Conservation (phyloP, 2,113 vertebrate genomes). For the Struthio camelus region DNA sequence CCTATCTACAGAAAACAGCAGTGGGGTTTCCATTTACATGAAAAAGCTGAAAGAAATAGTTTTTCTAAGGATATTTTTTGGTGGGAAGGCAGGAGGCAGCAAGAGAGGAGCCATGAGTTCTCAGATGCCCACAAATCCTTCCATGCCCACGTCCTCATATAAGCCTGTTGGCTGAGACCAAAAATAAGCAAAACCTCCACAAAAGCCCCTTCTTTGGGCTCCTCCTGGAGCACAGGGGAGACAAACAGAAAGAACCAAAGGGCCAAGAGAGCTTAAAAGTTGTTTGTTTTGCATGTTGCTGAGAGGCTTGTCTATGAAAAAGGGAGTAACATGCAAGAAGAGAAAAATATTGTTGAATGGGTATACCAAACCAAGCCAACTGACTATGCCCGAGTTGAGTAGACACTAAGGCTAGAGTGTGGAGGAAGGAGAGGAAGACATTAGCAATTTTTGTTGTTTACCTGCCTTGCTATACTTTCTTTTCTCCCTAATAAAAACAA, state of each 20-base stretch:
- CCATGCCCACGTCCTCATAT: background rate
- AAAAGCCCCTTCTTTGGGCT: background rate
- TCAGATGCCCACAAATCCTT: background rate
- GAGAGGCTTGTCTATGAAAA: background rate
- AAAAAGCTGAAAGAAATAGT: background rate
- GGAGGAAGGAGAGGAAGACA: background rate
- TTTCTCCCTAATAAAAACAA: background rate
- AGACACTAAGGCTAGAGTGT: background rate
- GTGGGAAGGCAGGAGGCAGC: background rate
- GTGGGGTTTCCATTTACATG: background rate
- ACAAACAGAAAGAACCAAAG: background rate
- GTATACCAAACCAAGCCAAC: background rate
- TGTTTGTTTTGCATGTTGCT: background rate
- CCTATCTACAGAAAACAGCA: fast-evolving
- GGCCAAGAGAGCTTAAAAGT: background rate
- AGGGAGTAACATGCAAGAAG: background rate
- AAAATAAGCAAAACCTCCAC: background rate
- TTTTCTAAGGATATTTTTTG: background rate
- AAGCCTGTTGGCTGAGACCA: fast-evolving
- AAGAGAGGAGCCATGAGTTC: background rate
- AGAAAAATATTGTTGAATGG: background rate
- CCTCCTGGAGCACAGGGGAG: background rate
- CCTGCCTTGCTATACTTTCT: background rate
- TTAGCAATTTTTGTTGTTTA: background rate
- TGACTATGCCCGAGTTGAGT: background rate